Evolutionary conservation across 1,140 invertebrate species (phyloP).

Genomic region (Euura lappo): DNA sequence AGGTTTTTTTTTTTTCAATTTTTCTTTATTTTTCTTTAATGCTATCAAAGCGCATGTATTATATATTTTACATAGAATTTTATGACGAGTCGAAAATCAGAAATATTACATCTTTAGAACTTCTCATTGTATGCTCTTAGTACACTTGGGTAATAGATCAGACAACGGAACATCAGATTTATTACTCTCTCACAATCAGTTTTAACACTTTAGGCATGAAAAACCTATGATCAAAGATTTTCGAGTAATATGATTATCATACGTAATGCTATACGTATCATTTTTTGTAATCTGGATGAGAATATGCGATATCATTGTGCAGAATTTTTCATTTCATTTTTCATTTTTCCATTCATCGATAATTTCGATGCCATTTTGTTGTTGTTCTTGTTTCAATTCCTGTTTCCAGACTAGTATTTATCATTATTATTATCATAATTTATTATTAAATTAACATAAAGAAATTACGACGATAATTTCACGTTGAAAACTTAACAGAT

Average conservation of each 20-base stretch:
- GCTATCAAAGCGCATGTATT: constrained; percentile 10
- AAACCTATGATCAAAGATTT: too few species aligned
- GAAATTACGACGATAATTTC: neutral
- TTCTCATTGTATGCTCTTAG: neutral
- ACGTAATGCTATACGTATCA: too few species aligned
- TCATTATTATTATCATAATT: neutral
- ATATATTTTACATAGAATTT: constrained; percentile 16
- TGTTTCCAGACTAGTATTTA: neutral
- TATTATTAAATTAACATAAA: neutral
- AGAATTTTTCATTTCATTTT: too few species aligned
- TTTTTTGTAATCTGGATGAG: too few species aligned
- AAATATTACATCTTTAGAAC: neutral
- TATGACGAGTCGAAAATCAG: constrained; percentile 12
- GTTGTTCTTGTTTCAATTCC: constrained; percentile 9
- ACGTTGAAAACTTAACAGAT: constrained; percentile 1
- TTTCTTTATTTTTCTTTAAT: neutral
- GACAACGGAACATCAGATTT: constrained; percentile 2
- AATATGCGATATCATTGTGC: too few species aligned
- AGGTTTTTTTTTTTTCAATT: constrained; percentile 7
- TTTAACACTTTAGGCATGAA: too few species aligned
- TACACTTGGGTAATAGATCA: neutral
- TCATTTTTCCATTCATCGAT: too few species aligned
- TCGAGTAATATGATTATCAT: too few species aligned
- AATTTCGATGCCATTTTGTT: neutral
- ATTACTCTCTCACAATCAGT: too few species aligned